These are phyloP conservation scores for Rousettus madagascariensis DNA, from an alignment of 2,797 vertebrate species.

Conservation along the genomic window DNA sequence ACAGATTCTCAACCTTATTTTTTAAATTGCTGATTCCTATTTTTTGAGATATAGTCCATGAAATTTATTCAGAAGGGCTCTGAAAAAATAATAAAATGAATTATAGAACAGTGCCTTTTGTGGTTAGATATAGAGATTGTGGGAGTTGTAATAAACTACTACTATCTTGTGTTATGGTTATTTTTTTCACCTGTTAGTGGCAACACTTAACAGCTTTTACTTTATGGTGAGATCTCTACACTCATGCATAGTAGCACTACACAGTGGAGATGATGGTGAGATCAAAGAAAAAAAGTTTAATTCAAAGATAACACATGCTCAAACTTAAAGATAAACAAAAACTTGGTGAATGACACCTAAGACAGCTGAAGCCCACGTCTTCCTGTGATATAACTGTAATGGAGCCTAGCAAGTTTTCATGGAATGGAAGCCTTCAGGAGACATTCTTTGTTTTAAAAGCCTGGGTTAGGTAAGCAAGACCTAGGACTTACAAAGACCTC, in stretches of 20 bases:
- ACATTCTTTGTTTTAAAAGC: background rate
- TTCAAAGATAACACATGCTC: constrained; percentile 23
- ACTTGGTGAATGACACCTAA: background rate
- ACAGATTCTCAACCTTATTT: background rate
- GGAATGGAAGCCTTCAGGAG: background rate
- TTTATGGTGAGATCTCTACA: background rate
- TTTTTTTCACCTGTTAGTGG: background rate
- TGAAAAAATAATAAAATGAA: background rate
- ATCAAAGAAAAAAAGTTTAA: background rate
- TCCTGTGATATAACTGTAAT: background rate
- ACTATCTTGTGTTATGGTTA: background rate
- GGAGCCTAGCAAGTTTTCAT: background rate
- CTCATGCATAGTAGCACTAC: background rate
- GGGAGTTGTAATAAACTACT: background rate
- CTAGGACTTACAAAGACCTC: background rate
- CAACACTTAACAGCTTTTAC: background rate
- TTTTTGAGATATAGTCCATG: background rate
- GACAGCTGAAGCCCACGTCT: background rate
- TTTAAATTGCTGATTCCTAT: background rate
- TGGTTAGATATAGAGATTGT: background rate
- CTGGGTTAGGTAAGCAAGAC: background rate
- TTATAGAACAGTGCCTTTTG: background rate
- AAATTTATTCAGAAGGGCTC: background rate
- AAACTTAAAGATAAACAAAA: constrained; percentile 27
- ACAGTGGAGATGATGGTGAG: background rate